These are phyloP conservation scores for Andricus curvator DNA, from an alignment of 2,888 invertebrate species.

Conservation along the genomic window DNA sequence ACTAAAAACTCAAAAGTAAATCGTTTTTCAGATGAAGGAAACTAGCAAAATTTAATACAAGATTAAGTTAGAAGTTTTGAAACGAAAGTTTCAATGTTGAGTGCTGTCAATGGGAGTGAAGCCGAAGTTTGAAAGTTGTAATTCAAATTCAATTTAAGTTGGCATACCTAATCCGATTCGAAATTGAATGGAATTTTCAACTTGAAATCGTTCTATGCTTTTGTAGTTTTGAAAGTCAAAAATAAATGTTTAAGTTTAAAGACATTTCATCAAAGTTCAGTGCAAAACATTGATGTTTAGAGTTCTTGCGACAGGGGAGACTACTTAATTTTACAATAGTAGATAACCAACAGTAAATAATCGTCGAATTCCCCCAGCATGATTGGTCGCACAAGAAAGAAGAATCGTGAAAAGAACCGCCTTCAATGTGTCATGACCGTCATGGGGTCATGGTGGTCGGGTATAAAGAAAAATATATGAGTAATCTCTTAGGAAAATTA, in stretches of 20 bases:
- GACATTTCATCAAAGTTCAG: no score
- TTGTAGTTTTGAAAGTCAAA: background rate
- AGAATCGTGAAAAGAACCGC: no score
- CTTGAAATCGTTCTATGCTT: background rate
- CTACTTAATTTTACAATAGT: no score
- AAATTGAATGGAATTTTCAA: background rate
- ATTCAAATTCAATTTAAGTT: slow-evolving; percentile 1
- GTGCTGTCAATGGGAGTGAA: background rate
- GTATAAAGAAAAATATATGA: no score
- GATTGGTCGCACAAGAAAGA: no score
- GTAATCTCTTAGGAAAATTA: no score
- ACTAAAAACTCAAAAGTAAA: background rate
- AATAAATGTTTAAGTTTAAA: background rate
- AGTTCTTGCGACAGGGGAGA: no score
- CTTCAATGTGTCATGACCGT: no score
- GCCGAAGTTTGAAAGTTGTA: background rate
- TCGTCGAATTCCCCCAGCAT: no score
- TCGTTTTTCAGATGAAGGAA: background rate
- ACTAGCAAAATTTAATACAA: background rate
- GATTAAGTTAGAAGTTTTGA: background rate
- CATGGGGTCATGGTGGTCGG: no score
- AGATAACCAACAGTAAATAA: no score
- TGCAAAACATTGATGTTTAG: no score
- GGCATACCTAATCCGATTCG: background rate
- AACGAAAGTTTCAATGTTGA: background rate